Evolutionary conservation across 2,113 vertebrate species (phyloP).

Genomic region (Lycaon pictus): DNA sequence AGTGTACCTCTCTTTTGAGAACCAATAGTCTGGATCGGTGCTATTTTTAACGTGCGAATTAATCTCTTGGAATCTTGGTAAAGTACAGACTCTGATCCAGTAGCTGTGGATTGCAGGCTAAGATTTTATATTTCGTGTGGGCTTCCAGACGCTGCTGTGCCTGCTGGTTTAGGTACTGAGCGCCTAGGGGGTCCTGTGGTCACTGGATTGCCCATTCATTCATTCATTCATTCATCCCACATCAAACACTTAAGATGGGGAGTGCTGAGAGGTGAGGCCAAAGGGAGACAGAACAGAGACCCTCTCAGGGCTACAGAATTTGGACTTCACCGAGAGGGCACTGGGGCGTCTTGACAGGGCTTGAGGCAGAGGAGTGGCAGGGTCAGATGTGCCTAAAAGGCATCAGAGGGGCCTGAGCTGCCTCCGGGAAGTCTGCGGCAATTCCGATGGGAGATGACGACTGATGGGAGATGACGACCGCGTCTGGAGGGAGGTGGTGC

Average conservation of each 20-base stretch:
- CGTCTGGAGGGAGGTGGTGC: neutral
- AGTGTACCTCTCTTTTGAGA: neutral
- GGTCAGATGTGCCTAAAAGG: neutral
- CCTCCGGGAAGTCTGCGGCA: accelerated
- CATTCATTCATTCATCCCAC: neutral
- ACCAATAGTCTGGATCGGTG: neutral
- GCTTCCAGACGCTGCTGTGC: neutral
- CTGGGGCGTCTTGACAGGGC: neutral
- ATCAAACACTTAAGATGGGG: neutral
- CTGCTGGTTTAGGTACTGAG: neutral
- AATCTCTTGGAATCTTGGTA: neutral
- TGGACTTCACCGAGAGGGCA: neutral
- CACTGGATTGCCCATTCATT: neutral
- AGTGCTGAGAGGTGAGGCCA: neutral
- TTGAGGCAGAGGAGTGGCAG: neutral
- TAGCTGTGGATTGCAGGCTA: neutral
- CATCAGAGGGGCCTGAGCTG: neutral
- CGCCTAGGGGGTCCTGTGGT: neutral
- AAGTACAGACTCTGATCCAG: neutral
- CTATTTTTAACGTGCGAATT: neutral
- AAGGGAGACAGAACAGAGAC: neutral
- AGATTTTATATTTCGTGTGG: neutral
- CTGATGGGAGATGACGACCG: no score
- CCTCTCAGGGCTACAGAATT: neutral
- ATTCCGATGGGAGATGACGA: neutral